These are phyloP conservation scores for Melanostigma gelatinosum DNA, from an alignment of 2,113 vertebrate species.

Conservation along the genomic window DNA sequence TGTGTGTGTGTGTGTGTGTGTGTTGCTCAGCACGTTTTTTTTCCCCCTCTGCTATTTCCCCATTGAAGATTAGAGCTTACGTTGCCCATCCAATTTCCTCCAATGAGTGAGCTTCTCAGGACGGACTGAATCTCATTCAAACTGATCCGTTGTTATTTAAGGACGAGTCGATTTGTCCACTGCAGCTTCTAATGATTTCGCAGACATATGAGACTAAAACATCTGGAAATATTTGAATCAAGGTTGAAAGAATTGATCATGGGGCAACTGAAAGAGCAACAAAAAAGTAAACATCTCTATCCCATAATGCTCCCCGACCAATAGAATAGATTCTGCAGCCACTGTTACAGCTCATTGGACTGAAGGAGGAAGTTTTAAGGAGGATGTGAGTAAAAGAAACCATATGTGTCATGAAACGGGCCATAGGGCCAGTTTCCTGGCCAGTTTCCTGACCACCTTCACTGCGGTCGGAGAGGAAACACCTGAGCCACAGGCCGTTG, in stretches of 20 bases:
- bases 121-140: constrained; percentile 50
- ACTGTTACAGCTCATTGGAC: background rate
- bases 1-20: constrained; percentile 22
- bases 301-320: background rate
- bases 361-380: constrained; percentile 45
- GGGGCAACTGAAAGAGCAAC: background rate
- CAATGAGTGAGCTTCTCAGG: constrained; percentile 56
- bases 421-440: constrained; percentile 13
- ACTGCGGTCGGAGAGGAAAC: constrained; percentile 62
- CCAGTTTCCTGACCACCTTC: constrained; percentile 55
- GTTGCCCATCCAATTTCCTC: constrained; percentile 65
- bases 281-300: background rate
- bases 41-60: constrained; percentile 33
- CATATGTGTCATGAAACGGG: constrained; percentile 30
- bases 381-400: constrained; percentile 56
- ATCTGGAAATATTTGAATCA: constrained; percentile 45
- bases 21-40: constrained; percentile 17
- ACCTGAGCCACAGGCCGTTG: constrained; percentile 66
- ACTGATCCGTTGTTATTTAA: constrained; percentile 36
- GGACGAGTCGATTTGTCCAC: constrained; percentile 3
- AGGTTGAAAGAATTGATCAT: background rate
- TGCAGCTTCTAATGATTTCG: constrained; percentile 13
- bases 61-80: constrained; percentile 72
- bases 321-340: background rate
- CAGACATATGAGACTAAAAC: background rate